phyloP scores from a whole-genome alignment of 1,140 invertebrate species.

The Zophobas morio region DNA sequence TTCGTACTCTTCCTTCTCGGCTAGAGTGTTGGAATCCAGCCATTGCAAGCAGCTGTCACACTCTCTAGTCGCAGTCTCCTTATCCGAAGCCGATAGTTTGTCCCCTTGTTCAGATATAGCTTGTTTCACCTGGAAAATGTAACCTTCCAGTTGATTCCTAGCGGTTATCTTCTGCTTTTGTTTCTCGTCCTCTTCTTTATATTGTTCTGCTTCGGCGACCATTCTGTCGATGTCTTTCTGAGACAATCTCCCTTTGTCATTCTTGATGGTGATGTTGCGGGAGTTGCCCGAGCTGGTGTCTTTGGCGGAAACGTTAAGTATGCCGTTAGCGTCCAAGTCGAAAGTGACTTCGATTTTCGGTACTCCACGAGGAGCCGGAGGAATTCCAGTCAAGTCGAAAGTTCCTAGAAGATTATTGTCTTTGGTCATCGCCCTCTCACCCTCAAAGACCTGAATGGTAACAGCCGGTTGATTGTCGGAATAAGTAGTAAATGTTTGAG shows the following conservation, averaged over 20 bases:
- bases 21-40: conserved; percentile 72
- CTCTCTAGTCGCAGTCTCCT: conserved; percentile 66
- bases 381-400: conserved; percentile 80
- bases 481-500: conserved; percentile 76
- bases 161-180: conserved; percentile 76
- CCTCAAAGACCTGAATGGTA: conserved; percentile 81
- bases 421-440: conserved; percentile 84
- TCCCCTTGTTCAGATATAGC: conserved; percentile 69
- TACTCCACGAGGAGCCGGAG: conserved; percentile 71
- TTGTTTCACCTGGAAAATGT: conserved; percentile 80
- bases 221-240: conserved; percentile 90
- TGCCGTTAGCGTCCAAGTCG: conserved; percentile 80
- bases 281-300: conserved; percentile 70
- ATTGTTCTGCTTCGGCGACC: conserved; percentile 77
- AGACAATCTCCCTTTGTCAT: conserved; percentile 84
- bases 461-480: conserved; percentile 80
- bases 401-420: conserved; percentile 84
- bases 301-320: conserved; percentile 76
- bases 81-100: conserved; percentile 66
- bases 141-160: conserved; percentile 77
- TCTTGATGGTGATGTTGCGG: conserved; percentile 85
- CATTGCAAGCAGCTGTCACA: conserved; percentile 69
- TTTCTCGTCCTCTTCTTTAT: conserved; percentile 79
- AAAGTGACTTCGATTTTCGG: conserved; percentile 82
- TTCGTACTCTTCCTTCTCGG: conserved; percentile 76